These are phyloP conservation scores for Onychomys torridus DNA, from an alignment of 2,797 vertebrate species.

Conservation along the genomic window DNA sequence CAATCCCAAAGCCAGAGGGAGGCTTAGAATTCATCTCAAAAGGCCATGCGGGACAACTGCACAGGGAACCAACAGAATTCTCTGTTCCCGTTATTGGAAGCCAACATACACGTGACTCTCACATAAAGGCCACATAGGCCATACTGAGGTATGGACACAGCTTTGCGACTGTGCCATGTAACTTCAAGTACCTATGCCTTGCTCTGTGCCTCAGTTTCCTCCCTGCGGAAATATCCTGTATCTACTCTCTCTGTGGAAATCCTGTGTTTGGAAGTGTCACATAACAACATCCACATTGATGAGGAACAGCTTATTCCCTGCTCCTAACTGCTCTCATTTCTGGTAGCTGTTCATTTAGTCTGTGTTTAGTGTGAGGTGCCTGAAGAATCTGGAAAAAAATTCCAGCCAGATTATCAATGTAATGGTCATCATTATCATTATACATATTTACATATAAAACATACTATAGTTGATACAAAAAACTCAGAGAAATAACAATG, in stretches of 20 bases:
- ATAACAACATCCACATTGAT: background rate
- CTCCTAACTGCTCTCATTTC: background rate
- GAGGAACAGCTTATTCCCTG: background rate
- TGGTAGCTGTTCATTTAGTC: background rate
- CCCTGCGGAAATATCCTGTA: background rate
- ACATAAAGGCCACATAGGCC: background rate
- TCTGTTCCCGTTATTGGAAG: background rate
- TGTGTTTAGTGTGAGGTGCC: background rate
- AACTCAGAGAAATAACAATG: constrained; percentile 1
- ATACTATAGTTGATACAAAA: background rate
- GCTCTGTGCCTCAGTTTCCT: background rate
- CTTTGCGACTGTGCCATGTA: background rate
- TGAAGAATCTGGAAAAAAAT: background rate
- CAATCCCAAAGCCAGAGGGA: background rate
- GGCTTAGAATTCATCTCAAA: background rate
- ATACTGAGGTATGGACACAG: background rate
- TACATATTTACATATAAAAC: background rate
- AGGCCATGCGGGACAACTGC: background rate
- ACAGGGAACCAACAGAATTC: background rate
- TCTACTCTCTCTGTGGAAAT: background rate
- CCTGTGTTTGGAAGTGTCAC: background rate
- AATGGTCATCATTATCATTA: background rate
- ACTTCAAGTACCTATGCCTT: background rate
- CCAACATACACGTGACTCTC: background rate
- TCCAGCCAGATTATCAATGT: background rate